phyloP scores from a whole-genome alignment of 2,888 invertebrate species.

The Rhogogaster chlorosoma region DNA sequence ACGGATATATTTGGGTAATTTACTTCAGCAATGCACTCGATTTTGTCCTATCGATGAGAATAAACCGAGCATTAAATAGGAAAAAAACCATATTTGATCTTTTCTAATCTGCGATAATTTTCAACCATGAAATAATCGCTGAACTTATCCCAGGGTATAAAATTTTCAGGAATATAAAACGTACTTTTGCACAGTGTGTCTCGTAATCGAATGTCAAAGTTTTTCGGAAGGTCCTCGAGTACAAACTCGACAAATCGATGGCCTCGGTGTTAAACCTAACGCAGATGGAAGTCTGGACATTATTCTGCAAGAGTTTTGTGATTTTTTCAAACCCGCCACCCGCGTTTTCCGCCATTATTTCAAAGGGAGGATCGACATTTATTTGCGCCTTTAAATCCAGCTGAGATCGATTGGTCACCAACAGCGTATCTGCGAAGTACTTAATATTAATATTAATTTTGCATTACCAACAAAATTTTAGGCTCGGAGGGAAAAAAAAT shows the following conservation, averaged over 20 bases:
- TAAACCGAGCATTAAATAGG: background rate
- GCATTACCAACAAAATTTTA: too few species aligned
- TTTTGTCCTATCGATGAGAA: slow-evolving; percentile 80
- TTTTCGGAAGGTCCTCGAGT: slow-evolving; percentile 59
- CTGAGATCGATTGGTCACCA: slow-evolving; percentile 80
- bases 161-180: background rate
- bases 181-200: slow-evolving; percentile 76
- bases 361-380: slow-evolving; percentile 79
- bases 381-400: slow-evolving; percentile 79
- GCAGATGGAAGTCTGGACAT: slow-evolving; percentile 58
- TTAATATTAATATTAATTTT: too few species aligned
- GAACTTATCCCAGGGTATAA: background rate
- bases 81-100: background rate
- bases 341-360: slow-evolving; percentile 60
- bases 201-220: slow-evolving; percentile 73
- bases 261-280: slow-evolving; percentile 67
- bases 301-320: slow-evolving; percentile 60
- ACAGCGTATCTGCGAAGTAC: slow-evolving; percentile 78
- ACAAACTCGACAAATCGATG: slow-evolving; percentile 46
- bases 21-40: slow-evolving; percentile 83
- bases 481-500: background rate
- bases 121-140: background rate
- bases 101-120: background rate
- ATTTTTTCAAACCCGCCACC: slow-evolving; percentile 60
- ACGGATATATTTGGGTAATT: slow-evolving; percentile 85